These are phyloP conservation scores for Noctua fimbriata DNA, from an alignment of 2,888 invertebrate genomes.

Conservation along the genomic window DNA sequence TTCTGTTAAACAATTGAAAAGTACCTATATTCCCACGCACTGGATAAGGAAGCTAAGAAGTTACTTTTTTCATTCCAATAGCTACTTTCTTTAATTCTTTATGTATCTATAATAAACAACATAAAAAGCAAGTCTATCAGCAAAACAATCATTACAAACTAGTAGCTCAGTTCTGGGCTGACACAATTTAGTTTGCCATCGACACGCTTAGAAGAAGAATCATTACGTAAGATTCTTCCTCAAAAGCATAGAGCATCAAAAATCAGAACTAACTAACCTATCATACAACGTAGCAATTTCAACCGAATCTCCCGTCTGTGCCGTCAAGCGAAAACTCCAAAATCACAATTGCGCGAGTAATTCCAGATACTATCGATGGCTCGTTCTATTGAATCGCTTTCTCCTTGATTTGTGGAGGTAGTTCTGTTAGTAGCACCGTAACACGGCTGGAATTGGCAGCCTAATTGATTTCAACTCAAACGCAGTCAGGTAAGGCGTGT, in stretches of 20 bases:
- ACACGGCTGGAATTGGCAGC: slow-evolving; percentile 75
- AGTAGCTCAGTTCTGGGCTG: too few species aligned
- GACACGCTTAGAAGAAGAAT: too few species aligned
- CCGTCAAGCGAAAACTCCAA: slow-evolving; percentile 14
- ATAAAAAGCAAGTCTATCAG: background rate
- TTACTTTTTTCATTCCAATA: too few species aligned
- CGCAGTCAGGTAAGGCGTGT: slow-evolving; percentile 71
- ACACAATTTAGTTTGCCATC: too few species aligned
- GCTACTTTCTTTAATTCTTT: too few species aligned
- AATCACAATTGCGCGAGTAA: slow-evolving; percentile 43
- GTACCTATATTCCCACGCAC: background rate
- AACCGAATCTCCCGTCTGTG: background rate
- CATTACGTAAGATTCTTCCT: background rate
- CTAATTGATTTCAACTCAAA: slow-evolving; percentile 79
- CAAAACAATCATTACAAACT: background rate
- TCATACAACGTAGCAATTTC: background rate
- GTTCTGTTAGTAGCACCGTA: slow-evolving; percentile 39
- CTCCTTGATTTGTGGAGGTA: slow-evolving; percentile 62
- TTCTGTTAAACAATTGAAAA: background rate
- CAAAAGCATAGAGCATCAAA: background rate
- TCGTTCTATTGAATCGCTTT: slow-evolving; percentile 51
- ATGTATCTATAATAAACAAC: background rate
- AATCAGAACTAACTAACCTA: background rate
- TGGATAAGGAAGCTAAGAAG: too few species aligned
- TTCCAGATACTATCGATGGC: slow-evolving; percentile 50